A percentile compares a stretch with the other conserved stretches of the same genome.
These are phyloP conservation scores for Tipula lateralis DNA, from an alignment of 2,888 invertebrate genomes.

Conservation along the genomic window DNA sequence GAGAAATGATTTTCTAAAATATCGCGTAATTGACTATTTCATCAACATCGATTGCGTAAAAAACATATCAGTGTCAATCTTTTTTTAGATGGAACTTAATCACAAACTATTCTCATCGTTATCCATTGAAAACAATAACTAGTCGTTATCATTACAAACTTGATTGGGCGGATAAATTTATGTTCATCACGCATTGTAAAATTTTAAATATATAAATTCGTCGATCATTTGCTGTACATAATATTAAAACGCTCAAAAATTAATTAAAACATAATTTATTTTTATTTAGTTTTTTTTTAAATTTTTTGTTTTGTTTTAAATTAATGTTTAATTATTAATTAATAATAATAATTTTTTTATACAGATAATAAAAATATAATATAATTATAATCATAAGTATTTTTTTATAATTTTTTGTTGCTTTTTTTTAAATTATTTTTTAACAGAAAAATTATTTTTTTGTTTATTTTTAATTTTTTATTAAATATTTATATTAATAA, in stretches of 20 bases:
- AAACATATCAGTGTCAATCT: too few relatives aligned
- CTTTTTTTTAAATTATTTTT: neutral
- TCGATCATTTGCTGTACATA: too few relatives aligned
- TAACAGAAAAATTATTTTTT: neutral
- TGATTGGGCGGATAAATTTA: too few relatives aligned
- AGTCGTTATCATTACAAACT: too few relatives aligned
- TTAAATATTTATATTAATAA: conserved; percentile 20
- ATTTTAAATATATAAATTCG: too few relatives aligned
- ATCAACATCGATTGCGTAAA: too few relatives aligned
- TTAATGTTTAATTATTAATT: conserved; percentile 24
- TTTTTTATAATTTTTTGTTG: neutral
- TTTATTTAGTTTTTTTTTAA: neutral
- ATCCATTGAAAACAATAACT: too few relatives aligned
- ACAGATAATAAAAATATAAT: conserved; percentile 24
- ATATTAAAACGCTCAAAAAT: neutral
- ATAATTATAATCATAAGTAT: conserved; percentile 20
- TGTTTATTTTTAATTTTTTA: neutral
- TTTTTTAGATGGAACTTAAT: too few relatives aligned
- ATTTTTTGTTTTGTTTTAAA: neutral
- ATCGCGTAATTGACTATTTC: too few relatives aligned
- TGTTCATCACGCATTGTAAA: too few relatives aligned
- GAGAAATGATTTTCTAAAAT: too few relatives aligned
- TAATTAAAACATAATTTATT: conserved; percentile 24
- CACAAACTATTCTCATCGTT: too few relatives aligned
- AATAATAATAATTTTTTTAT: conserved; percentile 11